Conservation (phyloP, 1,140 invertebrate species). For the Periplaneta americana region DNA sequence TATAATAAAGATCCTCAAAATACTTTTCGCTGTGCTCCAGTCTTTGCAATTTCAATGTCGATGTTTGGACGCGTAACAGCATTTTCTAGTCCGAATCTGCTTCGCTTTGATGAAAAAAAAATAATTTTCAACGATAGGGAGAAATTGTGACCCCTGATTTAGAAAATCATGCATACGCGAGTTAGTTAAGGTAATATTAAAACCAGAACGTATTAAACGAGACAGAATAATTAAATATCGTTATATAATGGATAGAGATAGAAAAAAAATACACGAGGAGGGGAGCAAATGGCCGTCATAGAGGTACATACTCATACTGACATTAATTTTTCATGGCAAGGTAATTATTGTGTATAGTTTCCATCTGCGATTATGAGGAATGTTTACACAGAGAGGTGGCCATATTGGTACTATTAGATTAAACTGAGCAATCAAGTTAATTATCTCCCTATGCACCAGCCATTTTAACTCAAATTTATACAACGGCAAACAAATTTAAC, state of each 20-base stretch:
- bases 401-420: background rate
- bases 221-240: background rate
- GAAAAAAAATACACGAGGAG: background rate
- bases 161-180: background rate
- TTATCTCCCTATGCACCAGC: background rate
- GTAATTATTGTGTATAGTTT: background rate
- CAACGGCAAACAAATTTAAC: background rate
- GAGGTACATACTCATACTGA: background rate
- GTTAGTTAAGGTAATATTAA: background rate
- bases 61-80: too few species aligned
- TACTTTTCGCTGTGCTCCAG: too few species aligned
- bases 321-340: background rate
- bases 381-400: background rate
- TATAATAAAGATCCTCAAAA: too few species aligned
- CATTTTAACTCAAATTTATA: background rate
- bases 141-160: background rate
- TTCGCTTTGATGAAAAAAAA: too few species aligned
- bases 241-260: background rate
- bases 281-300: background rate
- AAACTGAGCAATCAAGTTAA: background rate
- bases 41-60: too few species aligned
- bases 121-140: too few species aligned
- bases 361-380: background rate
- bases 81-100: too few species aligned
- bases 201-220: background rate